These are phyloP conservation scores for Cephus runcator DNA, from an alignment of 2,888 invertebrate species.

Conservation along the genomic window DNA sequence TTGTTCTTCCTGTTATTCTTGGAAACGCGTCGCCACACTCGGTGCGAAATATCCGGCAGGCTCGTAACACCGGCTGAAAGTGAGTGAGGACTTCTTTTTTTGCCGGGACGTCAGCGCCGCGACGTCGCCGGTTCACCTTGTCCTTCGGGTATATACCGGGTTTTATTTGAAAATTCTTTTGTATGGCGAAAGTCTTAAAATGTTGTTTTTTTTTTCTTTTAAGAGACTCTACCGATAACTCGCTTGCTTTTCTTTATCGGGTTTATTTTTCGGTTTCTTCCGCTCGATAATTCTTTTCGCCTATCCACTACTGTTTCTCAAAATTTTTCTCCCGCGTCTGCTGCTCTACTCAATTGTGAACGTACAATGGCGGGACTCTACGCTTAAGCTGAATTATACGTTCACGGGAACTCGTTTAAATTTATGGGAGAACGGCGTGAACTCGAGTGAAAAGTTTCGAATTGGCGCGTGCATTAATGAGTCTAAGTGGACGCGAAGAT, in stretches of 20 bases:
- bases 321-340: not conserved
- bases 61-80: conserved; percentile 54
- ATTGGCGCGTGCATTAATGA: not conserved
- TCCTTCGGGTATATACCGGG: not conserved
- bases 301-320: not conserved
- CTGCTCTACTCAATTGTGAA: not conserved
- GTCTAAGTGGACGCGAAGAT: not conserved
- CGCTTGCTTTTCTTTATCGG: not conserved
- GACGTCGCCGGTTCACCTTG: not conserved
- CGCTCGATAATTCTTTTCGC: not conserved
- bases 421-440: not conserved
- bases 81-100: conserved; percentile 46
- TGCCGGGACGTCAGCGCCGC: conserved; percentile 9
- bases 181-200: not conserved
- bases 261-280: no score
- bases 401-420: not conserved
- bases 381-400: not conserved
- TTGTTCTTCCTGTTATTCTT: not conserved
- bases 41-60: conserved; percentile 11
- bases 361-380: not conserved
- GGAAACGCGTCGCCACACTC: not conserved
- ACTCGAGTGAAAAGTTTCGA: not conserved
- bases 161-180: not conserved
- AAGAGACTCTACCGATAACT: not conserved
- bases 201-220: no score